Percentiles rank a stretch among this genome's conserved stretches.
Evolutionary conservation across 2,797 vertebrate genomes (phyloP).

Genomic region (Chloroceryle inda): DNA sequence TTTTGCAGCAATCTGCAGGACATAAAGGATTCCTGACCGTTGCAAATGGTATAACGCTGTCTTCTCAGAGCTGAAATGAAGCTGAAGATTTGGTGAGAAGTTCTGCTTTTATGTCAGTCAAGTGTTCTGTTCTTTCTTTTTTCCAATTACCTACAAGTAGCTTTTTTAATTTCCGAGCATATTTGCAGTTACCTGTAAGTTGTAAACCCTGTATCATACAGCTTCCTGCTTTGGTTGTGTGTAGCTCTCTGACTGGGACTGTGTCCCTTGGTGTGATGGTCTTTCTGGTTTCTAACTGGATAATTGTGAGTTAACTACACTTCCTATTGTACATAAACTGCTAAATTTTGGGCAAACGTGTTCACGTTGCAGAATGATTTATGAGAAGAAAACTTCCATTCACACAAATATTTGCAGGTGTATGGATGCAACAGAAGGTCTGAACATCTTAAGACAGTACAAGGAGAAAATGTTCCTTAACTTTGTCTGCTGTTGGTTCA

Average conservation of each 20-base stretch:
- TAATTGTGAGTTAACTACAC: neutral
- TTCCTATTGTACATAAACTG: neutral
- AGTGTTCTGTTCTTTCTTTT: neutral
- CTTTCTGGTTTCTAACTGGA: neutral
- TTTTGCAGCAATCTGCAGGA: neutral
- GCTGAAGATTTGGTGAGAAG: neutral
- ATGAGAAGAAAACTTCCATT: neutral
- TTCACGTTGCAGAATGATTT: neutral
- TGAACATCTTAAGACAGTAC: neutral
- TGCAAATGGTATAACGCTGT: neutral
- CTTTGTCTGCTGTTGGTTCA: neutral
- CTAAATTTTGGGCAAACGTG: neutral
- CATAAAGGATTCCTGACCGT: neutral
- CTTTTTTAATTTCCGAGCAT: neutral
- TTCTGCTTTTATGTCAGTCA: neutral
- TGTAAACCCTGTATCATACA: fast-evolving
- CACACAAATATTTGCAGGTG: neutral
- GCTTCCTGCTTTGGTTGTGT: neutral
- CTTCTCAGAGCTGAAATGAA: neutral
- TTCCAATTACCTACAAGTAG: neutral
- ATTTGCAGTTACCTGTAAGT: neutral
- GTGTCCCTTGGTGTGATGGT: neutral
- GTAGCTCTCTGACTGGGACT: neutral
- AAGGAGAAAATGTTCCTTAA: neutral
- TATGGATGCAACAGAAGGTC: neutral